A percentile compares a stretch with the other conserved stretches of the same genome.
phyloP scores from a whole-genome alignment of 2,888 invertebrate genomes.

The Ephialtes manifestator region DNA sequence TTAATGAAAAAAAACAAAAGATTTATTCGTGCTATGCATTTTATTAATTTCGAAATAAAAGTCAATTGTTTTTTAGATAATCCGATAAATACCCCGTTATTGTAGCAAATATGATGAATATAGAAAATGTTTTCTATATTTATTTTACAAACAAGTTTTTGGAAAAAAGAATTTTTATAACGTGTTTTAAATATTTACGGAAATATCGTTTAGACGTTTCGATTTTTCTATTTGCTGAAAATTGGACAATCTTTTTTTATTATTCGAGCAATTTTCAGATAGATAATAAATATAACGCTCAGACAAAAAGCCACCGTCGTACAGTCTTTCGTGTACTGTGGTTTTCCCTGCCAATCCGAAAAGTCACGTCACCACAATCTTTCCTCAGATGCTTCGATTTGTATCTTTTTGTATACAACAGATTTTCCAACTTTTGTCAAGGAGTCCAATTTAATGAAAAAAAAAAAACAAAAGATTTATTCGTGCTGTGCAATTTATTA shows the following conservation, averaged over 20 bases:
- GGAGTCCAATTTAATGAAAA: no score
- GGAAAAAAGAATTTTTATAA: neutral
- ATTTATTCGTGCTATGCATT: neutral
- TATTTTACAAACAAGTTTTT: neutral
- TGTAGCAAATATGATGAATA: no score
- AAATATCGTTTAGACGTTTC: neutral
- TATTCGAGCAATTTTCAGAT: no score
- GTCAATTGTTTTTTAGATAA: neutral
- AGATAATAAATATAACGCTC: no score
- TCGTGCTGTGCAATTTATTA: neutral
- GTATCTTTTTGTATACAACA: neutral
- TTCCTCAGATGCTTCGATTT: neutral
- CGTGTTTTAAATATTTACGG: neutral
- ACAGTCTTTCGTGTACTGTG: constrained; percentile 45
- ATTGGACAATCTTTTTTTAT: no score
- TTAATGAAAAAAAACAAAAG: neutral
- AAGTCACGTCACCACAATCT: constrained; percentile 40
- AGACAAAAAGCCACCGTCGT: constrained; percentile 65
- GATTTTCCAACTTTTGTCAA: neutral
- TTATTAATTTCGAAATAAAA: neutral
- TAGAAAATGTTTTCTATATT: no score
- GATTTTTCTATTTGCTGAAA: no score
- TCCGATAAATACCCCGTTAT: no score
- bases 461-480: neutral
- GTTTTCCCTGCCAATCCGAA: constrained; percentile 56